phyloP scores from a whole-genome alignment of 2,113 vertebrate genomes.

The Danio rerio region GRCz12tu NC_133193.1:15866001-15866500 shows the following conservation, averaged over 20 bases:
- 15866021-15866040: conserved; percentile 35
- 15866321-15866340: conserved; percentile 19
- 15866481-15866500: conserved; percentile 37
- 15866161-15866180: conserved; percentile 5
- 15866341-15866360: conserved; percentile 14
- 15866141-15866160: conserved; percentile 26
- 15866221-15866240: conserved; percentile 16
- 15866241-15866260: conserved; percentile 24
- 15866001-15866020: conserved; percentile 42
- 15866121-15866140: conserved; percentile 10
- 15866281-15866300: conserved; percentile 16
- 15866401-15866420: conserved; percentile 36
- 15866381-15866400: conserved; percentile 49
- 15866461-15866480: conserved; percentile 22
- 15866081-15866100: conserved; percentile 13
- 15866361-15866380: conserved; percentile 15
- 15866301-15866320: conserved; percentile 41
- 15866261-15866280: conserved; percentile 24
- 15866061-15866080: conserved; percentile 36
- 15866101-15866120: conserved; percentile 5
- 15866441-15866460: conserved; percentile 26
- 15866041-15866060: conserved; percentile 23
- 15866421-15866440: conserved; percentile 29
- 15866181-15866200: conserved; percentile 45
- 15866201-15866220: conserved; percentile 47